These are phyloP conservation scores for Carabus problematicus DNA, from an alignment of 2,888 invertebrate species.

Conservation along the genomic window DNA sequence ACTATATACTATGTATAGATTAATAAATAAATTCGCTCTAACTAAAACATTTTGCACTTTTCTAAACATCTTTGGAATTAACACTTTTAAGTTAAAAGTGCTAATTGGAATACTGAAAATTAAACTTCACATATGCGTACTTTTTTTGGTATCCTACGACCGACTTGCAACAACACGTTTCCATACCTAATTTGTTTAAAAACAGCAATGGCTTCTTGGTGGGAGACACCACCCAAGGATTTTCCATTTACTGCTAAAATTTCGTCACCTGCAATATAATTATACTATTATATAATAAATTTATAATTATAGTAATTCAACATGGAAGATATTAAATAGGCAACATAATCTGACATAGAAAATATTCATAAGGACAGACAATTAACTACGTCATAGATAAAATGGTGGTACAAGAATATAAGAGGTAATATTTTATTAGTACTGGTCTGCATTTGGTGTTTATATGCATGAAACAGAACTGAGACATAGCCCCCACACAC, in stretches of 20 bases:
- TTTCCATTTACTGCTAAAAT: constrained; percentile 83
- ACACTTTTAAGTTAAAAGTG: constrained; percentile 8
- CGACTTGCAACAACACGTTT: constrained; percentile 75
- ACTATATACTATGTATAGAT: background rate
- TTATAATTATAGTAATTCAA: no score
- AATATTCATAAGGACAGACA: no score
- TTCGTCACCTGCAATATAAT: constrained; percentile 74
- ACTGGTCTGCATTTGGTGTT: no score
- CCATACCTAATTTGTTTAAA: constrained; percentile 82
- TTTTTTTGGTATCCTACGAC: constrained; percentile 61
- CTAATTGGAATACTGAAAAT: no score
- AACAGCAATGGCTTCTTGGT: constrained; percentile 79
- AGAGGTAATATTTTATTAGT: no score
- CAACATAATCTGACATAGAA: no score
- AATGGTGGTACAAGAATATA: no score
- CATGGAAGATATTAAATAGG: no score
- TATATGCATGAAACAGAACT: no score
- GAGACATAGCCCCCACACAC: constrained; percentile 58
- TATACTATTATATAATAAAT: no score
- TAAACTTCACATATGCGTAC: background rate
- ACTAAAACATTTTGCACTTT: constrained; percentile 26
- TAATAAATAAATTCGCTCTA: constrained; percentile 18
- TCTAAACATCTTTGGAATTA: constrained; percentile 17
- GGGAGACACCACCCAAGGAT: constrained; percentile 76
- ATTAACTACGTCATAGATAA: no score